Conservation (phyloP, 2,113 vertebrate species). For the Albula goreensis region DNA sequence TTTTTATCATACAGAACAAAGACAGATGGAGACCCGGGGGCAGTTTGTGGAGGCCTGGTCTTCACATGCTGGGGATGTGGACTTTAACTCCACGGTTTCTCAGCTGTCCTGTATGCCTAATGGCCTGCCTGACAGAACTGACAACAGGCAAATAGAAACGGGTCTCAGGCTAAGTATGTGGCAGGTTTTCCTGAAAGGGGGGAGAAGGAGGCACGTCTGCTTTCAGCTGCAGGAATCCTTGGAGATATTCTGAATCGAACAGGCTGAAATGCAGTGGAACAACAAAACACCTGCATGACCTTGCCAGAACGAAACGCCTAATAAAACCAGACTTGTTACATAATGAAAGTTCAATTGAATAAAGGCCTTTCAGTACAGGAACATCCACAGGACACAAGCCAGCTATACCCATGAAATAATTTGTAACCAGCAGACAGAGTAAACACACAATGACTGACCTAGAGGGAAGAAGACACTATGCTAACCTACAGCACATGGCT, state of each 20-base stretch:
- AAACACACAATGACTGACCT: neutral
- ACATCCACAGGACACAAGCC: neutral
- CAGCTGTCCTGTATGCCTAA: neutral
- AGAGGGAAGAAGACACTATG: neutral
- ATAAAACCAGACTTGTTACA: conserved; percentile 19
- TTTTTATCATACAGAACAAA: neutral
- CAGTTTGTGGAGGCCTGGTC: neutral
- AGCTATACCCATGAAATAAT: conserved; percentile 1
- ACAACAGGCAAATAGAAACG: neutral
- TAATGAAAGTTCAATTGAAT: conserved; percentile 29
- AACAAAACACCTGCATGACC: neutral
- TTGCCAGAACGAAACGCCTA: neutral
- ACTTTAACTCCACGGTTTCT: neutral
- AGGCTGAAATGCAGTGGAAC: neutral
- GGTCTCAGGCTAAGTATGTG: neutral
- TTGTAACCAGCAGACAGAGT: neutral
- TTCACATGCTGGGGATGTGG: neutral
- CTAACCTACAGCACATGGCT: neutral
- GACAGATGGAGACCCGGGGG: neutral
- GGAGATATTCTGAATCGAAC: neutral
- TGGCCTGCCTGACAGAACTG: neutral
- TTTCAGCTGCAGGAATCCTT: neutral
- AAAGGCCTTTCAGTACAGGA: neutral
- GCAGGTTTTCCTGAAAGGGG: neutral
- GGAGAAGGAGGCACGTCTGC: neutral